Conservation (phyloP, 1,140 invertebrate species). For the Cardiocondyla obscurior region DNA sequence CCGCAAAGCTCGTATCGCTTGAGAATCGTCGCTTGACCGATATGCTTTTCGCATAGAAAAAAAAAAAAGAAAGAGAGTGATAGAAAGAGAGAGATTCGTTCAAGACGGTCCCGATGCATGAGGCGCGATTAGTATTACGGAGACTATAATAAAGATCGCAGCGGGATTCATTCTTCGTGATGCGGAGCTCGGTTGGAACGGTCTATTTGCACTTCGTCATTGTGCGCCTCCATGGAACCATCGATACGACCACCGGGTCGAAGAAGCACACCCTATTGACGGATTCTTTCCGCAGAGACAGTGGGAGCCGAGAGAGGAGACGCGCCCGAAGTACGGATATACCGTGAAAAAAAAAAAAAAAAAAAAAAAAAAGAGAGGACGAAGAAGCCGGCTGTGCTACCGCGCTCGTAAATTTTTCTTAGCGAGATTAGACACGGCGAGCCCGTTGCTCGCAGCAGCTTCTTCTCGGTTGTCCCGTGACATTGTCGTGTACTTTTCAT, state of each 20-base stretch:
- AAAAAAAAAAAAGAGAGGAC: not conserved
- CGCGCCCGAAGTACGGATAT: not conserved
- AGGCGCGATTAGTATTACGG: slow-evolving; percentile 32
- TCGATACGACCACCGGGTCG: slow-evolving; percentile 33
- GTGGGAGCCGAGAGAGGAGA: slow-evolving; percentile 24
- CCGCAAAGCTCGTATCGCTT: not conserved
- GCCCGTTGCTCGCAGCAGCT: slow-evolving; percentile 28
- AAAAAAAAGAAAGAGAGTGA: too few relatives aligned
- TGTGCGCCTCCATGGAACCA: slow-evolving; percentile 57
- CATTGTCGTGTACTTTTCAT: slow-evolving; percentile 27
- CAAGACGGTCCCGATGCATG: slow-evolving; percentile 14
- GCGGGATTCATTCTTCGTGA: slow-evolving; percentile 69
- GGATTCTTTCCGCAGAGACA: slow-evolving; percentile 70
- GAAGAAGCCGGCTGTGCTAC: slow-evolving; percentile 27
- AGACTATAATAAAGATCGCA: slow-evolving; percentile 73
- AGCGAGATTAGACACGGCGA: slow-evolving; percentile 66
- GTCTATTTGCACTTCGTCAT: slow-evolving; percentile 76
- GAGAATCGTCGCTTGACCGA: not conserved
- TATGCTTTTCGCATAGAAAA: slow-evolving; percentile 19
- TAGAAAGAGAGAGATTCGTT: slow-evolving; percentile 59
- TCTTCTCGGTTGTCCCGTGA: not conserved
- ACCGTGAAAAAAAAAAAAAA: slow-evolving; percentile 14
- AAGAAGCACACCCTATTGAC: slow-evolving; percentile 73
- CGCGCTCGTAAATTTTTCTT: slow-evolving; percentile 66
- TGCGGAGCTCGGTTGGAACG: slow-evolving; percentile 55